Evolutionary conservation across 2,113 vertebrate genomes (phyloP), one percentile per base, ranked within the genome.

Genomic region (Rhinopithecus roxellana): DNA sequence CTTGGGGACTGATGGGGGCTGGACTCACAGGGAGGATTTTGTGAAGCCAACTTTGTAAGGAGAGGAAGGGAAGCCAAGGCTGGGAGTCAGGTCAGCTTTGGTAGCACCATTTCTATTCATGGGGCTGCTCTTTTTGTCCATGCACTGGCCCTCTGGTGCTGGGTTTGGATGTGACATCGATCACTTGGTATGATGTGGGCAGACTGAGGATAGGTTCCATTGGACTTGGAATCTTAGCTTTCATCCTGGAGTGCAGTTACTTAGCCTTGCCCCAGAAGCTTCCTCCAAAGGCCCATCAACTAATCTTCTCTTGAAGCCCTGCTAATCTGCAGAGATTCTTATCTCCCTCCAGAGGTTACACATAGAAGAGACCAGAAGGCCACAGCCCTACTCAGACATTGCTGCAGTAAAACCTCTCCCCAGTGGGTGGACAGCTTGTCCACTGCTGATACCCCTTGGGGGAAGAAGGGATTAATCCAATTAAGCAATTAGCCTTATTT

Each of bases 91-190:
- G 25, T 55, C 6, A 0, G 20, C 20, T 20, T 16, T 9, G 6
- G 32, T 2, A 4, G 27, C 12, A 2, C 20, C 11, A 12, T 90
- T 48, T 25, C 38, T 14, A 1, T 14, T 64, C 5, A 0, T 0
- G 18, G 20, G 25, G 20, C 22, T 18, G 2, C n/a, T 59, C 43
- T 8, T 17, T 30, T 3, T 6, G 20, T 13, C 38, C 22, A n/a
- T 0, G 1, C n/a, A 8, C 2, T 1, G 0, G 25, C 11, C 5
- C 55, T 43, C 48, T 5, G 13, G 40, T 1, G 0, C 48, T 32
- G 23, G 11, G 35, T 52, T 8, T 20, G 8, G 32, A 10, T 18
- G 2, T 10, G 16, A 8, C 12, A 0, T 9, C 81, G 9, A 22
- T 3, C 13, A 45, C 25, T 14, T 16, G 8, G 40, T 67, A 18